Evolutionary conservation across 1,140 invertebrate species (phyloP), one percentile per base, ranked within the genome.

Genomic region (Cyrtorhinus lividipennis): DNA sequence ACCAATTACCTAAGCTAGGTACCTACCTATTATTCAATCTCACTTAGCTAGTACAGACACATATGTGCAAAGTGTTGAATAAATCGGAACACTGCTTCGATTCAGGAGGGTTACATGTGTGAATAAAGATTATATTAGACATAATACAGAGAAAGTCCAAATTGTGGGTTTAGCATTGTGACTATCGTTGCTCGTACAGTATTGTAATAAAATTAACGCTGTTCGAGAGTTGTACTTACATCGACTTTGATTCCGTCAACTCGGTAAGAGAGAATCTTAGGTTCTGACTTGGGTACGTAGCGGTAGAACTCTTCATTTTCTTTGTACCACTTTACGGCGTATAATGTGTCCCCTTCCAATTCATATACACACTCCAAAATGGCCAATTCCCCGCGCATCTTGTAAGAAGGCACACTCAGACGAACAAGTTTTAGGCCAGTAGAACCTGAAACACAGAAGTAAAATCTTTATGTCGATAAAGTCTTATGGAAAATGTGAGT

Each of bases 241-340:
- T 92, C 86, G 27, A 93, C 88, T 68, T 81, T 81, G 22, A 92
- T 85, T 56, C 87, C 87, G 8, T 83, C 80, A 62, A 84, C 71
- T 59, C 86, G 72, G 24, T 81, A 79, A 68, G 89, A 90, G 15
- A 83, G 81, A 67, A 87, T 83, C n/a, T 80, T 80, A 0, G 85
- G 82, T 46, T 86, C 85, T 65, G 87, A 84, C 38, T 81, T 77
- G 2, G 87, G 87, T 56, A 90, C 80, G 72, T 83, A 90, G 61
- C 88, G 79, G 77, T 87, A 92, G 75, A 92, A 90, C 73, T 92
- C 88, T 69, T 87, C 81, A 46, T 86, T 85, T 71, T 90, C 87
- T 72, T 90, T 90, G 74, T 90, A 91, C 88, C 88, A 91, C 72
- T 88, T 88, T 66, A 89, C 85, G 1, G 87, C 88, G 73, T 90